These are phyloP conservation scores for Seriola rivoliana DNA, from an alignment of 2,113 vertebrate genomes.

Conservation along the genomic window DNA sequence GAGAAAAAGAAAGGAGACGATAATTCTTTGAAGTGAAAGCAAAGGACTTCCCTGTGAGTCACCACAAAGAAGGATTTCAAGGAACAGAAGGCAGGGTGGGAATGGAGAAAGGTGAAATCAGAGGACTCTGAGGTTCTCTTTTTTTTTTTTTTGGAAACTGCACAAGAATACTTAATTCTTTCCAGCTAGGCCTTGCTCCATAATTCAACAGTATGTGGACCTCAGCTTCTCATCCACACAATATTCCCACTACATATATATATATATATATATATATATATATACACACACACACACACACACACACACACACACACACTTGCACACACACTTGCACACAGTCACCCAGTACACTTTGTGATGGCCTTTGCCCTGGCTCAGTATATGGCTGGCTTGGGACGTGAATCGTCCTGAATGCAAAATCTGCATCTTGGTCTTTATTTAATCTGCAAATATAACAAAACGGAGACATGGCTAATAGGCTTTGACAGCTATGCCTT, in stretches of 20 bases:
- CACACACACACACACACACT: neutral
- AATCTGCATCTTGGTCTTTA: conserved; percentile 43
- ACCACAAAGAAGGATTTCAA: conserved; percentile 44
- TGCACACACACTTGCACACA: neutral
- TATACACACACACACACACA: neutral
- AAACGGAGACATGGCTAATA: conserved; percentile 37
- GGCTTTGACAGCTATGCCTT: conserved; percentile 42
- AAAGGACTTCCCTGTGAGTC: conserved; percentile 47
- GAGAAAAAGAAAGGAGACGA: conserved; percentile 34
- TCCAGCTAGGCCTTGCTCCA: conserved; percentile 57
- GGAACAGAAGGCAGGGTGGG: conserved; percentile 30
- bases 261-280: too few species aligned
- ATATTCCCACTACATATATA: conserved; percentile 7
- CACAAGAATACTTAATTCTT: conserved; percentile 55
- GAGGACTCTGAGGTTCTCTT: conserved; percentile 24
- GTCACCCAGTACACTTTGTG: conserved; percentile 21
- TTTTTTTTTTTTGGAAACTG: conserved; percentile 26
- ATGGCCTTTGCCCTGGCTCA: conserved; percentile 62
- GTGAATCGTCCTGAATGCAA: conserved; percentile 60
- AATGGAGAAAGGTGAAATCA: conserved; percentile 57
- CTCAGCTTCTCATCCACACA: conserved; percentile 41
- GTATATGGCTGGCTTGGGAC: conserved; percentile 49
- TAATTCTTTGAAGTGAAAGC: conserved; percentile 60
- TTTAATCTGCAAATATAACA: conserved; percentile 52
- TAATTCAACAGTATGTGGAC: conserved; percentile 68